Conservation (phyloP, 2,113 vertebrate genomes). For the Eupsittula cactorum region DNA sequence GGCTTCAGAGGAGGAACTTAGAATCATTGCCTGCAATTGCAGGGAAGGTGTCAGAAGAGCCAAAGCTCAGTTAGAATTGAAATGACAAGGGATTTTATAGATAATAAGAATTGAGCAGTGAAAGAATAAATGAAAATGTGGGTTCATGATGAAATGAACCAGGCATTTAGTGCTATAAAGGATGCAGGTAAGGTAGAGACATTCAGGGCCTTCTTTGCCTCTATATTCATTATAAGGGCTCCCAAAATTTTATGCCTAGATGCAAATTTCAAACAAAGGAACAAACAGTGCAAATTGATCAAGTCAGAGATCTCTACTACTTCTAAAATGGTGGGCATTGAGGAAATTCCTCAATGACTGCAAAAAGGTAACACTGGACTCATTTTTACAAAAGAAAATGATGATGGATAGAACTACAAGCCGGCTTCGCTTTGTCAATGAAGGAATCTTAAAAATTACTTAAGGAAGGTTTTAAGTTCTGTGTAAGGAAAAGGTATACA, state of each 20-base stretch:
- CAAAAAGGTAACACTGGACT: not conserved
- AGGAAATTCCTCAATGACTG: not conserved
- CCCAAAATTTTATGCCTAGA: not conserved
- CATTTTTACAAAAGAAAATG: not conserved
- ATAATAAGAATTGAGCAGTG: not conserved
- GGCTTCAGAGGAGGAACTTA: not conserved
- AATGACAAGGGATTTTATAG: not conserved
- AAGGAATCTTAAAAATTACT: not conserved
- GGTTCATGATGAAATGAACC: accelerated
- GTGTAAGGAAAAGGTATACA: not conserved
- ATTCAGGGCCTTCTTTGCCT: not conserved
- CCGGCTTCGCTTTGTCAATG: accelerated
- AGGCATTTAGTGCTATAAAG: not conserved
- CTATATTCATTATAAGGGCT: not conserved
- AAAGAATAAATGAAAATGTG: not conserved
- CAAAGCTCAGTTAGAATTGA: not conserved
- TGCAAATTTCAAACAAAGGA: not conserved
- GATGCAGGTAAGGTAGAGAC: not conserved
- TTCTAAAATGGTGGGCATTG: not conserved
- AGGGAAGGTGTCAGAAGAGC: not conserved
- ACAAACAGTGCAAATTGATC: not conserved
- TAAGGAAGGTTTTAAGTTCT: not conserved
- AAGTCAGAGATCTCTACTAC: not conserved
- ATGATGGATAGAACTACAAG: not conserved
- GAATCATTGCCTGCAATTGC: not conserved